phyloP scores from a whole-genome alignment of 2,888 invertebrate species.

The Argyresthia albistria region DNA sequence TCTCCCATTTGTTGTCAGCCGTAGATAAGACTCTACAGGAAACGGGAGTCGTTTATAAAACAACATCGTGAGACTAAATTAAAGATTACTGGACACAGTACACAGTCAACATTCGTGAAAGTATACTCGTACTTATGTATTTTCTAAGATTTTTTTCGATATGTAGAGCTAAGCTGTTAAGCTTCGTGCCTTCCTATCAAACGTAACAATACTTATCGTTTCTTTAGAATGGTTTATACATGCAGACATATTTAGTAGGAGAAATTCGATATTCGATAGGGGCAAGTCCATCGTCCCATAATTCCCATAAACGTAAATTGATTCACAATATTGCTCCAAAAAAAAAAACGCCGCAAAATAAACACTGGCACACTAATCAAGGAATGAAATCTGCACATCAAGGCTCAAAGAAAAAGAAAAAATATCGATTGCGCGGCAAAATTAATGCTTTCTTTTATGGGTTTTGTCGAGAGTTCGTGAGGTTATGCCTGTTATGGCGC shows the following conservation, averaged over 20 bases:
- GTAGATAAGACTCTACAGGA: slow-evolving; percentile 43
- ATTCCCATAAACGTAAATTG: slow-evolving; percentile 17
- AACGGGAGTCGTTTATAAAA: slow-evolving; percentile 23
- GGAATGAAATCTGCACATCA: slow-evolving; percentile 18
- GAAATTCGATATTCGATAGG: slow-evolving; percentile 8
- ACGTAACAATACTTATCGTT: not conserved
- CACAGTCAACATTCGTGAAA: too few species aligned
- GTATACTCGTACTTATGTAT: too few species aligned
- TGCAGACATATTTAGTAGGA: not conserved
- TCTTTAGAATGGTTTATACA: too few species aligned
- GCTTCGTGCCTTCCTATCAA: too few species aligned
- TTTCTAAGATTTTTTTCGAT: not conserved
- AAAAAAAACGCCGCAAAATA: slow-evolving; percentile 21
- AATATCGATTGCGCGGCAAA: slow-evolving; percentile 5
- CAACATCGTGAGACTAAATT: not conserved
- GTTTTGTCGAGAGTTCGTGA: slow-evolving; percentile 13
- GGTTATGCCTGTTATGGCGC: slow-evolving; percentile 4
- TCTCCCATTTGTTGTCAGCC: slow-evolving; percentile 27
- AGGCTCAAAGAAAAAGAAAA: not conserved
- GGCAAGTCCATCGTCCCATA: slow-evolving; percentile 10
- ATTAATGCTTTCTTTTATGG: slow-evolving; percentile 18
- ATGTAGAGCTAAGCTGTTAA: too few species aligned
- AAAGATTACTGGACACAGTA: too few species aligned
- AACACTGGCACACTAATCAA: slow-evolving; percentile 19
- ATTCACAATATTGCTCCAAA: slow-evolving; percentile 17